phyloP scores from a whole-genome alignment of 1,140 invertebrate genomes.

The Neotoxoptera formosana region DNA sequence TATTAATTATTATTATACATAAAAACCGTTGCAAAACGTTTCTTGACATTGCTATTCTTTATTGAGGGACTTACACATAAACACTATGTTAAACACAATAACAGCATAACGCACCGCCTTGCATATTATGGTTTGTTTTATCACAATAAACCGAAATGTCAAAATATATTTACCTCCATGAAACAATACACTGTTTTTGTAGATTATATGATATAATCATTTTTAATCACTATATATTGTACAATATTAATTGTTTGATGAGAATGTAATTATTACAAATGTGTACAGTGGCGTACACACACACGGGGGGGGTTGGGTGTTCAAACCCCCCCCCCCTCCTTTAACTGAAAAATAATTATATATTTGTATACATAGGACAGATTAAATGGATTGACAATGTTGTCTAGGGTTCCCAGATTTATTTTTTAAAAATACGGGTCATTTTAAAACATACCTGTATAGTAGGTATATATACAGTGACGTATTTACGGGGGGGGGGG shows the following conservation, averaged over 20 bases:
- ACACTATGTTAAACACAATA: neutral
- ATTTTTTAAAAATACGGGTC: too few relatives aligned
- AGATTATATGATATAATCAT: neutral
- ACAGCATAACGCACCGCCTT: neutral
- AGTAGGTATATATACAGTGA: too few relatives aligned
- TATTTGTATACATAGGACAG: too few relatives aligned
- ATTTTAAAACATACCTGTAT: too few relatives aligned
- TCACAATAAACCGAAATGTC: neutral
- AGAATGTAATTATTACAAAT: neutral
- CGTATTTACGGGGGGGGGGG: too few relatives aligned
- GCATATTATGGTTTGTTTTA: neutral
- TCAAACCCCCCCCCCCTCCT: too few relatives aligned
- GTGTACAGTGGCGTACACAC: too few relatives aligned
- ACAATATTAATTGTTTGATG: neutral
- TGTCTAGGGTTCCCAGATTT: too few relatives aligned
- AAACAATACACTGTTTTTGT: neutral
- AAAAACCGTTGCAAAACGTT: neutral
- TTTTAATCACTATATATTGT: neutral
- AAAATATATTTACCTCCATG: too few relatives aligned
- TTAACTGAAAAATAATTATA: too few relatives aligned
- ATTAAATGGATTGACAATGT: too few relatives aligned
- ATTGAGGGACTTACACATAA: neutral
- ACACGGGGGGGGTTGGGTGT: too few relatives aligned
- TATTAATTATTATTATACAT: neutral
- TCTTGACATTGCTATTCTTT: conserved; percentile 29